Base-by-base conservation (phyloP, 2,888 invertebrate genomes). In the Taenaris catops region DNA sequence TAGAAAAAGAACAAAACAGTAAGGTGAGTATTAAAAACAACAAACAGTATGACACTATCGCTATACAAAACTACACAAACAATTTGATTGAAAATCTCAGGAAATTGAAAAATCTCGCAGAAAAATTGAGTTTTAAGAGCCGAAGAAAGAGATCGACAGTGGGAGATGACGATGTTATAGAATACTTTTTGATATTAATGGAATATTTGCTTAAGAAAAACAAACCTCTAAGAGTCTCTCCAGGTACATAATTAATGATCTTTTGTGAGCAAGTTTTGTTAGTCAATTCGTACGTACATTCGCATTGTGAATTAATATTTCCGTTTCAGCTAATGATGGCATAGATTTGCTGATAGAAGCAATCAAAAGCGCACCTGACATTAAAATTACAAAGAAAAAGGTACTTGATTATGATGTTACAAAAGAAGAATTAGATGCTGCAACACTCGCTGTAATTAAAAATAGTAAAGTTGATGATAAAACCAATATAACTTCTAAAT, bases 291-390 rank as follows among this genome's bases (percentile, higher is more conserved):
- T n/a, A n/a, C n/a, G n/a, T n/a, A n/a, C n/a, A n/a, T n/a, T n/a
- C n/a, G n/a, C n/a, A n/a, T n/a, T n/a, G n/a, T n/a, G n/a, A n/a
- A n/a, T n/a, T n/a, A n/a, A n/a, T n/a, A n/a, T n/a, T n/a, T 44
- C 17, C 42, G 28, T 68, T 70, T 36, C 59, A 80, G 80, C 50
- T 1, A 63, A 65, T 5, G 81, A 83, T 34, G 81, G 79, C 1
- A 74, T 81, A 32, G 80, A 83, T 47, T 42, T 80, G 42, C 44
- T 81, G 17, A 66, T 81, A 44, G 79, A 80, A 8, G 72, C 76
- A 9, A 81, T 83, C 2, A 70, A 67, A 63, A 69, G 56, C 41
- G 71, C 81, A 24, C 83, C 83, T 8, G 69, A 78, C 33, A 66
- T 80, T 1, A 74, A 73, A 53, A 38, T 54, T 3, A 58, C 64